Percentiles rank a stretch among this genome's conserved stretches.
phyloP scores from a whole-genome alignment of 2,113 vertebrate genomes.

The Brevimyrus niger region DNA sequence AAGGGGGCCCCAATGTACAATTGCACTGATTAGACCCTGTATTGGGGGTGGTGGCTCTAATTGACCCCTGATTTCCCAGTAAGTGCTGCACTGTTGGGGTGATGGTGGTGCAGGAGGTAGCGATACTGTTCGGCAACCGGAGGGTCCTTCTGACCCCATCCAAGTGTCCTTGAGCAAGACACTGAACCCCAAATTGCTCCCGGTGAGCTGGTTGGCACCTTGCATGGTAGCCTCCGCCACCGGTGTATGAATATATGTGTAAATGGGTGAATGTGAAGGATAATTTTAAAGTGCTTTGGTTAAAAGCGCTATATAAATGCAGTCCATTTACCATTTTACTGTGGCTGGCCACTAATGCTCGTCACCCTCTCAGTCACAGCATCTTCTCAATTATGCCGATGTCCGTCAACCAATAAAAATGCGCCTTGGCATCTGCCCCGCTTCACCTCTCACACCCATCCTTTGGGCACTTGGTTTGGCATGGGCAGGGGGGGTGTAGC shows the following conservation, averaged over 20 bases:
- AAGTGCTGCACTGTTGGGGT: neutral
- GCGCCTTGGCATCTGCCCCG: conserved; percentile 53
- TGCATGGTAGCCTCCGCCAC: too few species aligned
- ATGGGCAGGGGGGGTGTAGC: conserved; percentile 49
- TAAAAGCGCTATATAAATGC: too few species aligned
- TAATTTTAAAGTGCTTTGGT: too few species aligned
- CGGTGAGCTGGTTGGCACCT: too few species aligned
- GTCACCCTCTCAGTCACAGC: conserved; percentile 32
- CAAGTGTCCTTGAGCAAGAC: too few species aligned
- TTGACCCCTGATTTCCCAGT: neutral
- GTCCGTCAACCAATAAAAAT: conserved; percentile 60
- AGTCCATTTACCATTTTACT: too few species aligned
- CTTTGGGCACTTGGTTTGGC: conserved; percentile 53
- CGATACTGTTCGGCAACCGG: too few species aligned
- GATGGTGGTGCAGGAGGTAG: too few species aligned
- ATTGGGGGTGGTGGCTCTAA: neutral
- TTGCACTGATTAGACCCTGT: neutral
- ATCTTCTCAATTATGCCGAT: conserved; percentile 61
- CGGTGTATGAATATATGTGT: too few species aligned
- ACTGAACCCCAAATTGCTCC: too few species aligned
- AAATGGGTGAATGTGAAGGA: too few species aligned
- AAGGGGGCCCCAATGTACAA: neutral
- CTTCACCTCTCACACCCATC: conserved; percentile 60
- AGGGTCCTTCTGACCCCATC: too few species aligned
- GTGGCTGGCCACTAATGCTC: neutral